Evolutionary conservation across 2,113 vertebrate genomes (phyloP).

Genomic region (Vanacampus margaritifer): DNA sequence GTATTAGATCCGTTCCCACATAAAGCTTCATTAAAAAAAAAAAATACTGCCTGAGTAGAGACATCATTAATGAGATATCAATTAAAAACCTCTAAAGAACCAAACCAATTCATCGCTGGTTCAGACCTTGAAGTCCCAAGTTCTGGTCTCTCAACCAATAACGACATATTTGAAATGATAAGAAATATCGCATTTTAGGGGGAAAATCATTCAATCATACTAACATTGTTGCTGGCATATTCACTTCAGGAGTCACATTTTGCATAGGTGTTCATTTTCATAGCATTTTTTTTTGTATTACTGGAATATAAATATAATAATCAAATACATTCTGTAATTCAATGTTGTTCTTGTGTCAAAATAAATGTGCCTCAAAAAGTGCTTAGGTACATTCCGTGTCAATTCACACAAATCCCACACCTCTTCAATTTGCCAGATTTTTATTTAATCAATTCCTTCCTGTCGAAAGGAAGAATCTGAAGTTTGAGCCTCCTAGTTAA

Average conservation of each 20-base stretch:
- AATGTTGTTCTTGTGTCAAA: no score
- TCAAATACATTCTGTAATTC: no score
- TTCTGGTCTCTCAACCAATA: neutral
- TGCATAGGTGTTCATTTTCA: neutral
- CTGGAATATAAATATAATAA: neutral
- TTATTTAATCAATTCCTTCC: no score
- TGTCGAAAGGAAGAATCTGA: no score
- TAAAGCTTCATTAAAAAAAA: neutral
- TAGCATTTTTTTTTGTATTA: neutral
- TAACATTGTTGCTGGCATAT: neutral
- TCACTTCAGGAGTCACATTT: neutral
- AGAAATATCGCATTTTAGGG: neutral
- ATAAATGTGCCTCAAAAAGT: neutral
- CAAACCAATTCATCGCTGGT: constrained; percentile 41
- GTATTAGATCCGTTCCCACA: neutral
- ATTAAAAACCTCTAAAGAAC: neutral
- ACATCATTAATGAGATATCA: constrained; percentile 3
- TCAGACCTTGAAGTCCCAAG: neutral
- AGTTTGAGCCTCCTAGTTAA: no score
- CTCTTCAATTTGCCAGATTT: no score
- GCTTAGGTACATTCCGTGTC: no score
- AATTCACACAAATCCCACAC: no score
- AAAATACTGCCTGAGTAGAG: neutral
- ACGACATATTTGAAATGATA: neutral
- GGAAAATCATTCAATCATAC: neutral